Base-by-base conservation (phyloP, 2,797 vertebrate genomes). In the Dendrocincla fuliginosa region DNA sequence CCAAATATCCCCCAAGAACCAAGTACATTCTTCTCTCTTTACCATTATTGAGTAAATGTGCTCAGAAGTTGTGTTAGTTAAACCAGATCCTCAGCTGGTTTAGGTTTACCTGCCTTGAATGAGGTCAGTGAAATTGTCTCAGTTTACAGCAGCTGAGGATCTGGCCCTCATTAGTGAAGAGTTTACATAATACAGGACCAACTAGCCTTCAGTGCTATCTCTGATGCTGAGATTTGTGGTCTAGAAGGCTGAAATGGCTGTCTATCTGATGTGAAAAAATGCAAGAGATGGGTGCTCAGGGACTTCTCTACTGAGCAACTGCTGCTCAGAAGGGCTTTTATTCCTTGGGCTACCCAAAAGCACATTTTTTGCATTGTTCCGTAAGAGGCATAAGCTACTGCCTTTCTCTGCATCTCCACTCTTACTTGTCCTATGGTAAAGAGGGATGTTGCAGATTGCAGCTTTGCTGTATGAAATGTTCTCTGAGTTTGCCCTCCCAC, bases 61-160 rank as follows among this genome's bases (percentile, higher is more conserved):
- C 52, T 95, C 35, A 47, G 70, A 92, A 88, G 33, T 71, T 92
- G 49, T n/a, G 41, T 39, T 92, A 53, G 61, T 85, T 94, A 71
- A 94, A 92, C 52, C 47, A 91, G 63, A 84, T 81, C 49, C 68
- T 95, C 91, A 92, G 71, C 70, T 93, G 95, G 47, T 83, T 89
- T 90, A 89, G 44, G 24, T 89, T 96, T 89, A 87, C 63, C 50
- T 77, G 47, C 59, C 73, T 82, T 86, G 64, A 96, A 37, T 77
- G 71, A 91, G 80, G 70, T 76, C 50, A 92, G 53, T 75, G 65
- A 93, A 77, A 79, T 74, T 83, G 39, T 96, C 89, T 94, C 39
- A 22, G 0, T 70, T 94, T 82, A 89, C 44, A 93, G 52, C 69
- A 68, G 85, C 74, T 94, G 77, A 94, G 87, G 93, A 90, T 87